Evolutionary conservation across 2,888 invertebrate species (phyloP).

Genomic region (Agriopis marginaria): DNA sequence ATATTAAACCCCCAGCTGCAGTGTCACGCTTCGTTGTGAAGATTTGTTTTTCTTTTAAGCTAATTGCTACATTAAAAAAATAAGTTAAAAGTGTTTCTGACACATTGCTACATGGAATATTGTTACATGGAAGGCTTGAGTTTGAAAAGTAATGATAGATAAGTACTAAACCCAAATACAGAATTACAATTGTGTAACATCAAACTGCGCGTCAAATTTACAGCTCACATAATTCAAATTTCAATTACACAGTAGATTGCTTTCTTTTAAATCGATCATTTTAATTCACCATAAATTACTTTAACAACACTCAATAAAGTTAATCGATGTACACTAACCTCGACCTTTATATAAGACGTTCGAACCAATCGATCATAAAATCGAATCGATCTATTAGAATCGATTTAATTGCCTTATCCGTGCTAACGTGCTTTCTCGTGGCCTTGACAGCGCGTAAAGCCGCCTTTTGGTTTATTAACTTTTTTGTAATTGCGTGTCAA

Average conservation of each 20-base stretch:
- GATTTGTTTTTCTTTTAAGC: no score
- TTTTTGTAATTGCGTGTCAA: conserved; percentile 19
- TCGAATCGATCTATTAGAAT: conserved; percentile 17
- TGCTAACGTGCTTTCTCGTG: conserved; percentile 13
- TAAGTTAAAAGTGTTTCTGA: no score
- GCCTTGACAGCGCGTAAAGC: conserved; percentile 8
- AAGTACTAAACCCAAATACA: not conserved
- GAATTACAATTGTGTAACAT: not conserved
- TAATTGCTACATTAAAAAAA: no score
- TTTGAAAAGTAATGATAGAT: no score
- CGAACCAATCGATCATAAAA: conserved; percentile 20
- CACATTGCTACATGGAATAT: no score
- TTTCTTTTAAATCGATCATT: conserved; percentile 2
- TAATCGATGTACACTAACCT: conserved; percentile 14
- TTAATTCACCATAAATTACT: not conserved
- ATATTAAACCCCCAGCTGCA: no score
- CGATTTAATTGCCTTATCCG: conserved; percentile 14
- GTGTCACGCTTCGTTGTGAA: no score
- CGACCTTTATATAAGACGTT: conserved; percentile 17
- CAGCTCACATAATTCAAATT: not conserved
- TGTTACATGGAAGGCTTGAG: no score
- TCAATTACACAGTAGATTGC: not conserved
- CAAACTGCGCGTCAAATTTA: not conserved
- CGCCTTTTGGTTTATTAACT: conserved; percentile 5
- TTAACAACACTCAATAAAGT: conserved; percentile 2